Percentiles rank a stretch among this genome's conserved stretches.
These are phyloP conservation scores for Platalea minor DNA, from an alignment of 2,797 vertebrate species.

Conservation along the genomic window DNA sequence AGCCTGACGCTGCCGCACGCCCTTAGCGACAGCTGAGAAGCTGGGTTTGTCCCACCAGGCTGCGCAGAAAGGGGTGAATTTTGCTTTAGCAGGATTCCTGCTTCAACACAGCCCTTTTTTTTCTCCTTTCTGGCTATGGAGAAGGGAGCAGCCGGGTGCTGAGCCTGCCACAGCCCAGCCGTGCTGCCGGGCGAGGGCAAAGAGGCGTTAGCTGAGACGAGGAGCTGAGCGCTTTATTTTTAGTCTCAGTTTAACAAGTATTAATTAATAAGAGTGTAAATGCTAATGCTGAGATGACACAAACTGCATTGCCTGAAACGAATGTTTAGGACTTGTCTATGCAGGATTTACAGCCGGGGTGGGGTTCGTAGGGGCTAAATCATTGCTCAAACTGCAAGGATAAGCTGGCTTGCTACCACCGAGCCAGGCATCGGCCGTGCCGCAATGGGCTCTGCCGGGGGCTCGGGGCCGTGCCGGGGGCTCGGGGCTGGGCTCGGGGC, in stretches of 20 bases:
- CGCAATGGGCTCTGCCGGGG: not conserved
- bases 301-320: not conserved
- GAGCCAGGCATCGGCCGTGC: not conserved
- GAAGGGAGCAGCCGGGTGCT: not conserved
- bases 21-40: rapidly evolving
- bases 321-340: constrained; percentile 27
- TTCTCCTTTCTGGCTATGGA: not conserved
- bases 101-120: not conserved
- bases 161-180: constrained; percentile 1
- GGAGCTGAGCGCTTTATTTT: constrained; percentile 14
- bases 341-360: constrained; percentile 21
- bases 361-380: constrained; percentile 34
- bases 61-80: not conserved
- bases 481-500: not conserved
- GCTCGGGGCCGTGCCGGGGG: not conserved
- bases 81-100: not conserved
- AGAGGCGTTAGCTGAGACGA: not conserved
- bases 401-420: not conserved
- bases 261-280: constrained; percentile 55
- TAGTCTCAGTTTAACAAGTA: constrained; percentile 44
- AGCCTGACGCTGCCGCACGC: not conserved
- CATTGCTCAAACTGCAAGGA: not conserved
- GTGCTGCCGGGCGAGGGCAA: not conserved
- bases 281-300: constrained; percentile 12
- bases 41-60: not conserved